Evolutionary conservation across 2,113 vertebrate genomes (phyloP), one percentile per base, ranked within the genome.

Genomic region (Epinephelus moara): DNA sequence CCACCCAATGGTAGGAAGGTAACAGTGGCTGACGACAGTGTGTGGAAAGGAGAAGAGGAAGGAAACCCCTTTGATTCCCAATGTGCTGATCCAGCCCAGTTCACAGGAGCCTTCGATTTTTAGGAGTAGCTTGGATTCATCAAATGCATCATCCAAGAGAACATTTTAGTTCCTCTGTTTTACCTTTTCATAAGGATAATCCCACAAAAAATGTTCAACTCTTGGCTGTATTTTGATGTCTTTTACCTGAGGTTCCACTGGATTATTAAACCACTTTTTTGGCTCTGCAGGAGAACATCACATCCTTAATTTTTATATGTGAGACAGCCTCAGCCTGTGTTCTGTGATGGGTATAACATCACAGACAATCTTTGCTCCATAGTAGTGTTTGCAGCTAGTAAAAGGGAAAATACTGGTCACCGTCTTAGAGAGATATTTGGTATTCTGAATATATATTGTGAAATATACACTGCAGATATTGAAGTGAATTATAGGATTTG

Each of bases 361-460:
- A 61, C 81, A 67, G 81, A 47, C 45, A 70, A 52, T 73, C 56
- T 63, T 62, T 69, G 37, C 69, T 88, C 62, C 63, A 67, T 62
- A 19, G 75, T 62, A 37, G 30, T 56, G 87, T 85, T 78, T 13
- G 33, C 59, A 85, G 64, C 33, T 70, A 81, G 59, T 76, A 49
- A 80, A 78, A 60, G 33, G 37, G 9, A 72, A 88, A 73, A 23
- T 71, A 75, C 70, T 70, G 85, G 47, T 83, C 63, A 57, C 23
- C 17, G 9, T 82, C 86, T 82, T 72, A 68, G 66, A 82, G 52
- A 71, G 49, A 85, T 79, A 72, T 63, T 80, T 85, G 79, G 47
- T 85, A 76, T 83, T 92, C 60, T 86, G 80, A 84, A 85, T 87
- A 91, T 91, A 92, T 91, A 90, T 86, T 83, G 81, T 89, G 90